Percentiles rank a stretch among this genome's conserved stretches.
These are phyloP conservation scores for Atrina japonica DNA, from an alignment of 2,888 invertebrate species.

Conservation along the genomic window DNA sequence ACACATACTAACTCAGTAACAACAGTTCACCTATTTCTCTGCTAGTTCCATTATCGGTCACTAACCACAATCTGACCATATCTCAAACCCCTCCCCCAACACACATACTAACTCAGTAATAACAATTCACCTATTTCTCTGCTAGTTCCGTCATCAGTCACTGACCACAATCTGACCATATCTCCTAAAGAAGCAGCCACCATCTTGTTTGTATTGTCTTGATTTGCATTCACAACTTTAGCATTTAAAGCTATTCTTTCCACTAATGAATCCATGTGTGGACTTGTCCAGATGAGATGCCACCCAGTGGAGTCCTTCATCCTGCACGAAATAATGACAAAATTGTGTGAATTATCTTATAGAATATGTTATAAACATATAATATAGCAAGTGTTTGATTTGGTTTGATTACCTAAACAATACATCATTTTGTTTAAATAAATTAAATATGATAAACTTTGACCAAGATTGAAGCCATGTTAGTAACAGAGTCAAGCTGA, in stretches of 20 bases:
- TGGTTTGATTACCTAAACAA: no score
- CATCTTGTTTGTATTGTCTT: conserved; percentile 86
- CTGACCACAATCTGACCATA: conserved; percentile 89
- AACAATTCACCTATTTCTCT: conserved; percentile 90
- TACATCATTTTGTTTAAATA: no score
- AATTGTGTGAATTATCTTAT: no score
- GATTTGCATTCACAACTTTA: conserved; percentile 80
- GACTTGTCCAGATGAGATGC: conserved; percentile 96
- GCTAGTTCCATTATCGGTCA: conserved; percentile 88
- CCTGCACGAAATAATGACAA: conserved; percentile 80
- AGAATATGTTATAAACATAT: no score
- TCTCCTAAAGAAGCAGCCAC: conserved; percentile 90
- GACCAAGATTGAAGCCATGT: no score
- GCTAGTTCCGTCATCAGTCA: conserved; percentile 88
- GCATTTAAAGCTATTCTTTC: conserved; percentile 95
- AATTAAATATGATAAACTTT: no score
- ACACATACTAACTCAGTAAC: no score
- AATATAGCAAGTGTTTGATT: no score
- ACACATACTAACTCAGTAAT: no score
- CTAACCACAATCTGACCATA: conserved; percentile 89
- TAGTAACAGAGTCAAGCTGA: no score
- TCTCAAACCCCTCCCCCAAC: conserved; percentile 90
- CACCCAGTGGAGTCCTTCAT: conserved; percentile 98
- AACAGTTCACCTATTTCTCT: conserved; percentile 85
- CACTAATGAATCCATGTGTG: conserved; percentile 93